phyloP scores from a whole-genome alignment of 2,113 vertebrate species.

The Mionectes macconnelli region DNA sequence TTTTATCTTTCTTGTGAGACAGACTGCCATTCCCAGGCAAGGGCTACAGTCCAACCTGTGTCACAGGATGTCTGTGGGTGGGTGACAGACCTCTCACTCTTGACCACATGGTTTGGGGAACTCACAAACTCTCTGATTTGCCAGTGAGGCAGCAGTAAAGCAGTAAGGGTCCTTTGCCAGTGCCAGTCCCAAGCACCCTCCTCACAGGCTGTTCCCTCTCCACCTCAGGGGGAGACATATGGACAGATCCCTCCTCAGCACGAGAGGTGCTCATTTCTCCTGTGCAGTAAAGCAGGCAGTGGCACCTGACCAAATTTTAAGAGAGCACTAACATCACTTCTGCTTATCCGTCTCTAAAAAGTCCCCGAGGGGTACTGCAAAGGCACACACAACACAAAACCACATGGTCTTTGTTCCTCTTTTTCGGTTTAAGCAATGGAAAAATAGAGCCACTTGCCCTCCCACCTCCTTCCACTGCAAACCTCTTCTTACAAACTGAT shows the following conservation, averaged over 20 bases:
- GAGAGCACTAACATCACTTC: not conserved
- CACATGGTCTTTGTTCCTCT: conserved; percentile 63
- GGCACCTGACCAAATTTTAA: not conserved
- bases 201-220: rapidly evolving
- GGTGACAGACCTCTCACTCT: not conserved
- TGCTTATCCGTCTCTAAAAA: not conserved
- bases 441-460: conserved; percentile 37
- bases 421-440: conserved; percentile 60
- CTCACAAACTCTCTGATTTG: not conserved
- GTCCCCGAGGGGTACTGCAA: not conserved
- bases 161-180: not conserved
- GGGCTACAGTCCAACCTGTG: not conserved
- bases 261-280: not conserved
- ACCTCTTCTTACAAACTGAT: not conserved
- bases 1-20: not conserved
- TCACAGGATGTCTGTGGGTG: not conserved
- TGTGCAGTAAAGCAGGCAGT: not conserved
- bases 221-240: not conserved
- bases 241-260: rapidly evolving
- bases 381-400: not conserved
- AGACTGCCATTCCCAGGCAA: not conserved
- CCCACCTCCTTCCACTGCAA: not conserved
- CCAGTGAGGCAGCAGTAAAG: not conserved
- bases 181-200: not conserved
- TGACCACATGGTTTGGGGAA: not conserved